These are phyloP conservation scores for Neotoma lepida DNA, from an alignment of 2,113 vertebrate genomes.

Conservation along the genomic window DNA sequence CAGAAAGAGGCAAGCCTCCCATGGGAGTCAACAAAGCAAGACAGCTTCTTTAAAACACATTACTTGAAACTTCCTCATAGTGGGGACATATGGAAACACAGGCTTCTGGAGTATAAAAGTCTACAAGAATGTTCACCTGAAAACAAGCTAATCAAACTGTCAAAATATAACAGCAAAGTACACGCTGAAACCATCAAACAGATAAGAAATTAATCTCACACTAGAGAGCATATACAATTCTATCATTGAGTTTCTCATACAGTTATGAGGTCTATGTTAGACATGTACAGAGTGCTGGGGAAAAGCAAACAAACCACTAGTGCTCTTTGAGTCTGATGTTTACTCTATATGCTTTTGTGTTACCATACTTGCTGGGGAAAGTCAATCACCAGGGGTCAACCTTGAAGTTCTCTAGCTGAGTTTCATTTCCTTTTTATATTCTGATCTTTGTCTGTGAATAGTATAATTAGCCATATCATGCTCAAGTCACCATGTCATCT, in stretches of 20 bases:
- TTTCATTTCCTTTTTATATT: not conserved
- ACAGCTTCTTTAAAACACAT: not conserved
- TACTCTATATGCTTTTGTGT: not conserved
- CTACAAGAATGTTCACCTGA: not conserved
- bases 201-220: not conserved
- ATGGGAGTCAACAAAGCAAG: too few species aligned
- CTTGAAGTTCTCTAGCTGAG: not conserved
- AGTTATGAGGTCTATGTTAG: not conserved
- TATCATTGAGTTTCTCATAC: not conserved
- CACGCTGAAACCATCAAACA: not conserved
- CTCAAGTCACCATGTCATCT: not conserved
- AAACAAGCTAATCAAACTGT: not conserved
- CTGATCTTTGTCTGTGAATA: not conserved
- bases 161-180: not conserved
- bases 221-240: not conserved
- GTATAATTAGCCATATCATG: not conserved
- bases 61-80: not conserved
- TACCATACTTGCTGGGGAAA: not conserved
- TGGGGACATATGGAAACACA: not conserved
- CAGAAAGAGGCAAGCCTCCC: too few species aligned
- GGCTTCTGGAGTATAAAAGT: not conserved
- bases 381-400: not conserved
- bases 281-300: not conserved
- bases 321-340: not conserved
- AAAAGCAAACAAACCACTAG: not conserved